Evolutionary conservation across 2,888 invertebrate species (phyloP).

Genomic region (Brenthis hecate): DNA sequence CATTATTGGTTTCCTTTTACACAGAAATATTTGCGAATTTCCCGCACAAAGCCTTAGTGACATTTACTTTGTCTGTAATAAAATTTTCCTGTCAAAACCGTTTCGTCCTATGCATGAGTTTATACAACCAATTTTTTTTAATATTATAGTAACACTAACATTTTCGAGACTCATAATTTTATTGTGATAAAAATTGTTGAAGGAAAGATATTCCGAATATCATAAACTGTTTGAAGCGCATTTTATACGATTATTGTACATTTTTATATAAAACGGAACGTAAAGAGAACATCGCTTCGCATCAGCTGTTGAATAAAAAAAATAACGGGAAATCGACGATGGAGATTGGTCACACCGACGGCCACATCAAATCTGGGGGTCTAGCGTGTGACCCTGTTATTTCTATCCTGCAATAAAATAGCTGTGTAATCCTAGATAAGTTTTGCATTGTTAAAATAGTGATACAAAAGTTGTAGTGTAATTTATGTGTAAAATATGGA

Average conservation of each 20-base stretch:
- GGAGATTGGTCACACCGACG: conserved; percentile 79
- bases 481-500: conserved; percentile 80
- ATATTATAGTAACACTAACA: not conserved
- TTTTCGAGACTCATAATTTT: not conserved
- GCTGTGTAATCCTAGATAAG: conserved; percentile 78
- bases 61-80: conserved; percentile 16
- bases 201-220: not conserved
- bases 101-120: conserved; percentile 13
- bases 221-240: not conserved
- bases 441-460: conserved; percentile 68
- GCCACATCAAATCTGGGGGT: conserved; percentile 82
- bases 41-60: conserved; percentile 33
- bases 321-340: conserved; percentile 77
- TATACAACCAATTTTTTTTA: not conserved
- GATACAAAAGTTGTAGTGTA: conserved; percentile 71
- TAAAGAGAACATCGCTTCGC: conserved; percentile 49
- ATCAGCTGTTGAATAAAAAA: conserved; percentile 81
- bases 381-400: conserved; percentile 81
- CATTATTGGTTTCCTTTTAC: too few relatives aligned
- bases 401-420: conserved; percentile 80
- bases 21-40: conserved; percentile 23
- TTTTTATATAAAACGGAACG: conserved; percentile 39
- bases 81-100: conserved; percentile 16
- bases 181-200: not conserved
- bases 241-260: conserved; percentile 5